Conservation (phyloP, 2,797 vertebrate species). For the Urocyon cinereoargenteus region DNA sequence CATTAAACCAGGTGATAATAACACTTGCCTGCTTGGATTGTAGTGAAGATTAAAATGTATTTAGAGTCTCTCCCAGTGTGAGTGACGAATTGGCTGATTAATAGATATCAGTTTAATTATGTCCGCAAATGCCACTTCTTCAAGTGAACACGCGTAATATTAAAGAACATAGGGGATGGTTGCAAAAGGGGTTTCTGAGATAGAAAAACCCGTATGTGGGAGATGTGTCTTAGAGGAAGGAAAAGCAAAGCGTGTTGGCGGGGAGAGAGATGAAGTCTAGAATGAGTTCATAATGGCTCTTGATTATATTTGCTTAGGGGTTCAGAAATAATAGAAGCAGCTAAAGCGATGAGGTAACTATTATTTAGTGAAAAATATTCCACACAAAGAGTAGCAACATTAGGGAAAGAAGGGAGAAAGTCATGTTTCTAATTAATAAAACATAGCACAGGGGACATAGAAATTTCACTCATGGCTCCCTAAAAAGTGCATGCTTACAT, state of each 20-base stretch:
- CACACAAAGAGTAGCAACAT: not conserved
- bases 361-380: not conserved
- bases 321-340: conserved; percentile 24
- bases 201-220: not conserved
- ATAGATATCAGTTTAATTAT: not conserved
- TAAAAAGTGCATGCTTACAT: not conserved
- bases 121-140: conserved; percentile 8
- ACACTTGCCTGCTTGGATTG: not conserved
- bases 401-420: not conserved
- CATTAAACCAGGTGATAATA: not conserved
- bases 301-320: not conserved
- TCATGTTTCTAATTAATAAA: not conserved
- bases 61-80: not conserved
- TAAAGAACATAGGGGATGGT: not conserved
- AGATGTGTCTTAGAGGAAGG: not conserved
- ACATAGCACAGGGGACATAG: not conserved
- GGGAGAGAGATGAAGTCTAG: not conserved
- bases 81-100: conserved; percentile 13
- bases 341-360: not conserved
- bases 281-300: not conserved
- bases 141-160: not conserved
- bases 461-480: not conserved
- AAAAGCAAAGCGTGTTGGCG: not conserved
- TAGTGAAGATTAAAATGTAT: conserved; percentile 13
- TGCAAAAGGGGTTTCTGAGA: not conserved